phyloP scores from a whole-genome alignment of 2,797 vertebrate species.

The Malurus leucopterus region DNA sequence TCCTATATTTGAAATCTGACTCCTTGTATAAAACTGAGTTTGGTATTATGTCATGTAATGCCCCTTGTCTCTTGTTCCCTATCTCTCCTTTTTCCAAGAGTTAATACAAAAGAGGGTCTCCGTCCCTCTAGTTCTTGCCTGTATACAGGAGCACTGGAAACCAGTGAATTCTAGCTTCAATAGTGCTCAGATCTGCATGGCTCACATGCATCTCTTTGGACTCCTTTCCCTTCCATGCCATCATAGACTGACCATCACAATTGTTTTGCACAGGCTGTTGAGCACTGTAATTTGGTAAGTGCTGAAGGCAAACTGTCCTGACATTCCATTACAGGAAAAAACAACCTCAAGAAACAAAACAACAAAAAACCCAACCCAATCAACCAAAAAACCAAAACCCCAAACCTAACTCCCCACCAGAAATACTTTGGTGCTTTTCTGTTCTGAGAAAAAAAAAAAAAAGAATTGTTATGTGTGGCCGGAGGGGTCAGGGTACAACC shows the following conservation, averaged over 20 bases:
- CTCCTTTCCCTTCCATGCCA: neutral
- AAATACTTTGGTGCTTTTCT: neutral
- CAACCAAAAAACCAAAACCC: neutral
- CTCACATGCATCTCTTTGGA: neutral
- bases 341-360: neutral
- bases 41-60: neutral
- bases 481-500: neutral
- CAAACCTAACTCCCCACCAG: neutral
- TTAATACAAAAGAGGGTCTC: neutral
- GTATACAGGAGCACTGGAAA: neutral
- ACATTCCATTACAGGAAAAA: neutral
- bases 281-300: neutral
- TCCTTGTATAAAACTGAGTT: neutral
- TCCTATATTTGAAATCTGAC: neutral
- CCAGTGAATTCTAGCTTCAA: neutral
- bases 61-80: neutral
- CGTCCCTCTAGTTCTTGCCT: neutral
- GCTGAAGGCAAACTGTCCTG: neutral
- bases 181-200: neutral
- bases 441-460: neutral
- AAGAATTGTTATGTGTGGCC: neutral
- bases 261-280: neutral
- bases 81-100: neutral
- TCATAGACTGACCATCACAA: accelerated
- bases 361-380: neutral